Percentiles rank a stretch among this genome's conserved stretches.
These are phyloP conservation scores for Penaeus vannamei DNA, from an alignment of 1,140 invertebrate genomes.

Conservation along the genomic window DNA sequence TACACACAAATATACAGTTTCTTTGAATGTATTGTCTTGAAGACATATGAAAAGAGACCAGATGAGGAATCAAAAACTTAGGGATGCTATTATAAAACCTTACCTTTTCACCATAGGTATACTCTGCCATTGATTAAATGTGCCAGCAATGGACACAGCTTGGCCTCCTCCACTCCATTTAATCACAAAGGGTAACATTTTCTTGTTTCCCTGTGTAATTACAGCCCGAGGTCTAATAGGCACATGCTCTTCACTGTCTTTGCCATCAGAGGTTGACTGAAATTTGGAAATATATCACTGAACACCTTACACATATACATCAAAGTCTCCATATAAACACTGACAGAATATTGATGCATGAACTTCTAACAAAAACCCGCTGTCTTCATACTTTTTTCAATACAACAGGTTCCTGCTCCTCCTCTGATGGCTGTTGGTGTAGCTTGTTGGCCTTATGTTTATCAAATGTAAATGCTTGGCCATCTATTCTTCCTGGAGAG, in stretches of 20 bases:
- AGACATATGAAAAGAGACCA: no score
- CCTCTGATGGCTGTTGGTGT: no score
- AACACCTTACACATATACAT: neutral
- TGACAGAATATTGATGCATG: no score
- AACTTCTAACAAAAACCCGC: no score
- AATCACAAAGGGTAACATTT: conserved; percentile 58
- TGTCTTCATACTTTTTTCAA: no score
- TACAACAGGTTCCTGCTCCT: no score
- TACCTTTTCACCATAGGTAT: conserved; percentile 64
- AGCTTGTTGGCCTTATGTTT: no score
- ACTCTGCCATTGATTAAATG: conserved; percentile 64
- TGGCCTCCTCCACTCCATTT: conserved; percentile 49
- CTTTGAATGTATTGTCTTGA: no score
- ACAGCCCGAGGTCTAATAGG: conserved; percentile 27
- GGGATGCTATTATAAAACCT: neutral
- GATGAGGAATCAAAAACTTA: neutral
- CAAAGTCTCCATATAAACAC: no score
- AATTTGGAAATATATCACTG: neutral
- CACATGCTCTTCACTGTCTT: conserved; percentile 50
- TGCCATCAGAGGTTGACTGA: neutral
- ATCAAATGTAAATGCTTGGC: no score
- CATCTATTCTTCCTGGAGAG: no score
- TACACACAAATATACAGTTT: no score
- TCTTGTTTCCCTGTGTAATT: conserved; percentile 44
- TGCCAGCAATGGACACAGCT: conserved; percentile 49